Conservation (phyloP, 2,888 invertebrate genomes). For the Seladonia tumulorum region DNA sequence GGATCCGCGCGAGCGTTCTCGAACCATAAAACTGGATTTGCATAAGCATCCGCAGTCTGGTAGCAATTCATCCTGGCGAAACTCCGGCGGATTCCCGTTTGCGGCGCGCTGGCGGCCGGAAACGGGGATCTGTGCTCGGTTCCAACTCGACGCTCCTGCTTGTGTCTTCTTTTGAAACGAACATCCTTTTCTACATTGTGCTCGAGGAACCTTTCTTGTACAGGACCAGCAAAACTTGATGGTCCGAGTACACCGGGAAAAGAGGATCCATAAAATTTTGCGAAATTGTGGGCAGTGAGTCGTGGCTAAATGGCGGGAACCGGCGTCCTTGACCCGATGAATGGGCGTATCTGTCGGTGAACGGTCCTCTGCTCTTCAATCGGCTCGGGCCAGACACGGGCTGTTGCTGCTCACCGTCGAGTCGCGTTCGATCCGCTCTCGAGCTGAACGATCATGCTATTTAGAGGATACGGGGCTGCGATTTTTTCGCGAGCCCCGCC, state of each 20-base stretch:
- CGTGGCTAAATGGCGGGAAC: neutral
- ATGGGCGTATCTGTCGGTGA: conserved; percentile 45
- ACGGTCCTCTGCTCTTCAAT: neutral
- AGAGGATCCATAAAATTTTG: neutral
- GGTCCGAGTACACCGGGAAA: neutral
- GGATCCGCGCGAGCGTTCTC: neutral
- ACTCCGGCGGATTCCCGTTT: neutral
- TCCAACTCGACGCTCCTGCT: neutral
- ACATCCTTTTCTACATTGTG: neutral
- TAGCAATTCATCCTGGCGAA: neutral
- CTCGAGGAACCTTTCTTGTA: neutral
- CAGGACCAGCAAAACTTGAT: neutral
- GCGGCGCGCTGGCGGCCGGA: neutral
- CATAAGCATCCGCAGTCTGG: conserved; percentile 7
- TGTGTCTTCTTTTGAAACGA: neutral
- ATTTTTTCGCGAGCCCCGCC: neutral
- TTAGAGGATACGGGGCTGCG: conserved; percentile 14
- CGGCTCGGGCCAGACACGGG: neutral
- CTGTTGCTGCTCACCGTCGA: neutral
- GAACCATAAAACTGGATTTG: neutral
- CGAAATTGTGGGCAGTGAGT: neutral
- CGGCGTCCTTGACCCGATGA: conserved; percentile 59
- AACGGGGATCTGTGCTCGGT: conserved; percentile 6
- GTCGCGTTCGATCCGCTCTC: neutral
- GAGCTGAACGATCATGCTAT: conserved; percentile 11